Percentiles rank a stretch among this genome's conserved stretches.
Evolutionary conservation across 2,888 invertebrate species (phyloP).

Genomic region (Colostygia pectinataria): DNA sequence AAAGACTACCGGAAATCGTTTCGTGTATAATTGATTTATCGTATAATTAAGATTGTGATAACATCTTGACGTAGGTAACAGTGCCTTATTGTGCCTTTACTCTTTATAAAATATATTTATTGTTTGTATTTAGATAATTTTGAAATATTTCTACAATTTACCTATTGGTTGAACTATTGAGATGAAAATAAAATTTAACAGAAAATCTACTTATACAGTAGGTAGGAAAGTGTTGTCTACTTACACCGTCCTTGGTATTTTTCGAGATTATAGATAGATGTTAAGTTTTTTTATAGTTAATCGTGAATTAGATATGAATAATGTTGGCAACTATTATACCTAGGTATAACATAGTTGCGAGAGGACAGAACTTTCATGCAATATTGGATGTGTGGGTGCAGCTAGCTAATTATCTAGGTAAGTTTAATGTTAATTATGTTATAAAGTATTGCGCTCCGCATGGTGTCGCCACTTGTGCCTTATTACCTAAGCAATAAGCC

Average conservation of each 20-base stretch:
- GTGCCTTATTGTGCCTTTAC: slow-evolving; percentile 82
- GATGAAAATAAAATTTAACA: slow-evolving; percentile 63
- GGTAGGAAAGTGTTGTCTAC: slow-evolving; percentile 71
- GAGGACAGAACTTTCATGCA: slow-evolving; percentile 48
- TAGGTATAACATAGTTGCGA: slow-evolving; percentile 45
- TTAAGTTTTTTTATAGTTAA: slow-evolving; percentile 68
- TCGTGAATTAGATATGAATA: slow-evolving; percentile 57
- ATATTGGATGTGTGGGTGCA: slow-evolving; percentile 59
- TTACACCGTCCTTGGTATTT: slow-evolving; percentile 82
- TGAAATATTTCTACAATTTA: slow-evolving; percentile 69
- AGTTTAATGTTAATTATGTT: slow-evolving; percentile 28
- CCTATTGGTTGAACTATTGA: slow-evolving; percentile 63
- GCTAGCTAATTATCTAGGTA: slow-evolving; percentile 57
- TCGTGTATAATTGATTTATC: slow-evolving; percentile 53
- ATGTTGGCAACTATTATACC: slow-evolving; percentile 25
- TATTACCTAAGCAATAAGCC: slow-evolving; percentile 49
- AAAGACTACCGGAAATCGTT: slow-evolving; percentile 72
- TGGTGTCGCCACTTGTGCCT: slow-evolving; percentile 47
- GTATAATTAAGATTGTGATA: slow-evolving; percentile 76
- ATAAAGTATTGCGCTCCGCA: slow-evolving; percentile 24
- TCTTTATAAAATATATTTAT: slow-evolving; percentile 68
- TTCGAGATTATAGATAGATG: slow-evolving; percentile 78
- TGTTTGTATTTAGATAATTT: slow-evolving; percentile 73
- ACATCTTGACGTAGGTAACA: slow-evolving; percentile 77
- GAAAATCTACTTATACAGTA: slow-evolving; percentile 67